These are phyloP conservation scores for Ptilonorhynchus violaceus DNA, from an alignment of 2,113 vertebrate species.

Conservation along the genomic window DNA sequence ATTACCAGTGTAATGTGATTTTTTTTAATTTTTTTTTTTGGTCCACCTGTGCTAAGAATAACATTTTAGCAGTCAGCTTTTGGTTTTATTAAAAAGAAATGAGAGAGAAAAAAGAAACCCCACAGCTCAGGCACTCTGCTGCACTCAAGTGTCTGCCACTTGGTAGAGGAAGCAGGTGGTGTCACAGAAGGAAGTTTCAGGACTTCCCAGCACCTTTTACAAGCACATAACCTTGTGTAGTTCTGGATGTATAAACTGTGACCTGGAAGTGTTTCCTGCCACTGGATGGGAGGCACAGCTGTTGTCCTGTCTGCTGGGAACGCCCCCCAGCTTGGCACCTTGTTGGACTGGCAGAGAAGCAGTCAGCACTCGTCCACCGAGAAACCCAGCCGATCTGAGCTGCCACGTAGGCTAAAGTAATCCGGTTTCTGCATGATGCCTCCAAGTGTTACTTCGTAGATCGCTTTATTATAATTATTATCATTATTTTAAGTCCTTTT, in stretches of 20 bases:
- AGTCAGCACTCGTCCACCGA: background rate
- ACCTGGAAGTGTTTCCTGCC: constrained; percentile 5
- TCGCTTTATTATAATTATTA: constrained; percentile 9
- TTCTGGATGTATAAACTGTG: constrained; percentile 20
- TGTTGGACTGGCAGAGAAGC: background rate
- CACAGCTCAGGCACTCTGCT: background rate
- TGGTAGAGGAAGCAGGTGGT: background rate
- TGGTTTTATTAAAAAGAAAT: background rate
- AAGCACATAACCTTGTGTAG: background rate
- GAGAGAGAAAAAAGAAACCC: background rate
- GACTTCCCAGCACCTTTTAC: constrained; percentile 33
- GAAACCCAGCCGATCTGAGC: background rate
- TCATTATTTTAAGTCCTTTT: constrained; percentile 14
- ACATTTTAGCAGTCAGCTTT: constrained; percentile 26
- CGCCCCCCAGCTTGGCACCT: background rate
- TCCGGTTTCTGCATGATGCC: constrained; percentile 55
- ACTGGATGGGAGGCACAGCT: background rate
- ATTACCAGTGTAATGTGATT: background rate
- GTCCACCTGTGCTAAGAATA: constrained; percentile 23
- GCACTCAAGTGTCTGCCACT: background rate
- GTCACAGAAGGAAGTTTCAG: constrained; percentile 31
- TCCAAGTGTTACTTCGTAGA: constrained; percentile 38
- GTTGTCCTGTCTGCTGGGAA: background rate
- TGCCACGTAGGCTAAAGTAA: background rate
- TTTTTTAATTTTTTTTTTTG: background rate